These are phyloP conservation scores for Dinomys branickii DNA, from an alignment of 2,113 vertebrate genomes.

Conservation along the genomic window DNA sequence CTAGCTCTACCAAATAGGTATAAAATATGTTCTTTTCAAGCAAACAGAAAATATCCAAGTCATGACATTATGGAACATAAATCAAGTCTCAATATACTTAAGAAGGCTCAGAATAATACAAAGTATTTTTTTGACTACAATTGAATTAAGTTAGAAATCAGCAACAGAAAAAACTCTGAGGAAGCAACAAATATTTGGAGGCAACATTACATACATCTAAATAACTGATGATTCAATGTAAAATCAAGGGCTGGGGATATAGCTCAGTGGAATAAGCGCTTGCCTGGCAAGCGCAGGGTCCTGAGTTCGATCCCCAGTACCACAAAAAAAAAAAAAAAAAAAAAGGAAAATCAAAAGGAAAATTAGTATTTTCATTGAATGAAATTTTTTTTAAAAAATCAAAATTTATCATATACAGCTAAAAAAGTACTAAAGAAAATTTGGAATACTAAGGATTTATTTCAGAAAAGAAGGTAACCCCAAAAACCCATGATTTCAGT, in stretches of 20 bases:
- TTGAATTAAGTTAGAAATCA: not conserved
- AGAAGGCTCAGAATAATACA: constrained; percentile 25
- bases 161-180: constrained; percentile 22
- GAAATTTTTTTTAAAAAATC: not conserved
- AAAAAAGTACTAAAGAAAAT: constrained; percentile 5
- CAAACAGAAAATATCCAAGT: constrained; percentile 38
- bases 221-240: not conserved
- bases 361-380: constrained; percentile 38
- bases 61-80: constrained; percentile 6
- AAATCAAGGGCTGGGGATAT: too few relatives aligned
- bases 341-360: constrained; percentile 18
- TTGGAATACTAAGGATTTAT: not conserved
- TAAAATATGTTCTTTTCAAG: not conserved
- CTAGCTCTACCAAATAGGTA: not conserved
- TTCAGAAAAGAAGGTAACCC: not conserved
- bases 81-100: constrained; percentile 22
- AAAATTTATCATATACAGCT: constrained; percentile 19
- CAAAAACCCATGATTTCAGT: not conserved
- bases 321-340: too few relatives aligned
- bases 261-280: too few relatives aligned
- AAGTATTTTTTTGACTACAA: constrained; percentile 33
- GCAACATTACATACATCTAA: constrained; percentile 5
- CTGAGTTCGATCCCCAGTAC: too few relatives aligned
- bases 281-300: too few relatives aligned
- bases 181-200: constrained; percentile 18